Evolutionary conservation across 2,888 invertebrate species (phyloP).

Genomic region (Spialia ferax): DNA sequence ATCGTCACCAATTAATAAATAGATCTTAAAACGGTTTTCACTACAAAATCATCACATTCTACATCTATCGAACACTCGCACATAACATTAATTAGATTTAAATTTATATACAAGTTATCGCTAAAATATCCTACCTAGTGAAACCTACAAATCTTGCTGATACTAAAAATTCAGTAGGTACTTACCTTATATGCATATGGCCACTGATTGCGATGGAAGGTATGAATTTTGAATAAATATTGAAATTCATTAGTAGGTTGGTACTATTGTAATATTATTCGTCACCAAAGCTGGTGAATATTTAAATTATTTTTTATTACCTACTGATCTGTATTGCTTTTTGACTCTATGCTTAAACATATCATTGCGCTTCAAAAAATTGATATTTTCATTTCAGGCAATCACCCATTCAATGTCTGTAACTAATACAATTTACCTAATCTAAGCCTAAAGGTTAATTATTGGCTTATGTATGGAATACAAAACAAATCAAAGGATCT

Average conservation of each 20-base stretch:
- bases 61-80: slow-evolving; percentile 85
- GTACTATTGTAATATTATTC: not conserved
- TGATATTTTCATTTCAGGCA: no score
- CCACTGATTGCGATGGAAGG: slow-evolving; percentile 55
- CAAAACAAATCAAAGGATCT: slow-evolving; percentile 44
- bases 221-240: slow-evolving; percentile 3
- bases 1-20: slow-evolving; percentile 43
- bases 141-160: slow-evolving; percentile 66
- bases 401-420: not conserved
- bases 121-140: slow-evolving; percentile 75
- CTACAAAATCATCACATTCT: slow-evolving; percentile 80
- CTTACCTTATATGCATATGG: slow-evolving; percentile 70
- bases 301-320: no score
- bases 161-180: slow-evolving; percentile 61
- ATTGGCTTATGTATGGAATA: slow-evolving; percentile 27
- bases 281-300: not conserved
- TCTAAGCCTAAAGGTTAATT: slow-evolving; percentile 24
- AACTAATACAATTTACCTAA: slow-evolving; percentile 17
- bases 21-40: slow-evolving; percentile 55
- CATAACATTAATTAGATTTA: slow-evolving; percentile 81
- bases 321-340: no score
- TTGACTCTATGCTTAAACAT: no score
- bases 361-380: no score
- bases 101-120: slow-evolving; percentile 83
- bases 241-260: not conserved